phyloP scores from a whole-genome alignment of 2,113 vertebrate genomes.

The Ramphastos sulfuratus region DNA sequence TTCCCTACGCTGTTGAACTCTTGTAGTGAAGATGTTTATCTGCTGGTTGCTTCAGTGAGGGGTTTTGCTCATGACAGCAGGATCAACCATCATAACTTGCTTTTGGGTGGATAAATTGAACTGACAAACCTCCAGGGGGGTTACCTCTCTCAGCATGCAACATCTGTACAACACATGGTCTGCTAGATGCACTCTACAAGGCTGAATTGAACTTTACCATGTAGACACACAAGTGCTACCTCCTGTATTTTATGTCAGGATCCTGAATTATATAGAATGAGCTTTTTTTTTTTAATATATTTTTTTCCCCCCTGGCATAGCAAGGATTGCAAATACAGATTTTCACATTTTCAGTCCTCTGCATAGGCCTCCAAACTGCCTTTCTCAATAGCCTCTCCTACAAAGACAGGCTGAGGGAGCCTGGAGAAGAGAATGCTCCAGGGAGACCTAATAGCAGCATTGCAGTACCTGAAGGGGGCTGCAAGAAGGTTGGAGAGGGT shows the following conservation, averaged over 20 bases:
- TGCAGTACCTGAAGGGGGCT: too few relatives aligned
- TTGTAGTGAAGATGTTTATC: neutral
- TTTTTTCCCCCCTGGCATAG: neutral
- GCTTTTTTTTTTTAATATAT: too few relatives aligned
- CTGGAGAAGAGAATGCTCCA: too few relatives aligned
- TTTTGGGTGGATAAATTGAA: neutral
- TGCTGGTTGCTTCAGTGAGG: neutral
- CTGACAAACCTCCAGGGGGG: neutral
- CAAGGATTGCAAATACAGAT: neutral
- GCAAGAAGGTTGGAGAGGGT: too few relatives aligned
- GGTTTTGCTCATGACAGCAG: neutral
- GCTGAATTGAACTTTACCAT: neutral
- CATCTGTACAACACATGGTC: neutral
- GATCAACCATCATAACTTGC: neutral
- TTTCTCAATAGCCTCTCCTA: neutral
- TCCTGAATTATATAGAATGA: neutral
- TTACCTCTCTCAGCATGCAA: neutral
- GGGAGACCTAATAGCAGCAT: too few relatives aligned
- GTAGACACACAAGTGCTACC: neutral
- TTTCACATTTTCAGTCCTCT: neutral
- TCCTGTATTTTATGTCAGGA: neutral
- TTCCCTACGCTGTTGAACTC: neutral
- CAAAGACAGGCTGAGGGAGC: too few relatives aligned
- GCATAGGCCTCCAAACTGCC: neutral
- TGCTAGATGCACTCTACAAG: neutral